Percentiles rank a stretch among this genome's conserved stretches.
These are phyloP conservation scores for Drosophila hamatofila DNA, from an alignment of 2,888 invertebrate species.

Conservation along the genomic window DNA sequence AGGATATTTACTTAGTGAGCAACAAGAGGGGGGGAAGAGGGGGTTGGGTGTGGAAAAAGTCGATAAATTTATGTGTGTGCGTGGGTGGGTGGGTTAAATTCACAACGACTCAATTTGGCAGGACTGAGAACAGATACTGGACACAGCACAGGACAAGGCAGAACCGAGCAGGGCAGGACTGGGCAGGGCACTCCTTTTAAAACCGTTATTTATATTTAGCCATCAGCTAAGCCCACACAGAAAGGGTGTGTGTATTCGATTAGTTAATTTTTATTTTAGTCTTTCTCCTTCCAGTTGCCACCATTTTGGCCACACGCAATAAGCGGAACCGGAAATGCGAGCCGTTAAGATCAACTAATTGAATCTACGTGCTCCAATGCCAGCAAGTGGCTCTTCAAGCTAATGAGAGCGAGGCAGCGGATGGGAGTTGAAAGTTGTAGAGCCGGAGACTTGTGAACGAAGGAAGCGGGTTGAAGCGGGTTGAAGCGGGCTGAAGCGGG, in stretches of 20 bases:
- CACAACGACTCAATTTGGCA: slow-evolving; percentile 52
- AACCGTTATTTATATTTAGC: slow-evolving; percentile 45
- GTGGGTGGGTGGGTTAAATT: slow-evolving; percentile 16
- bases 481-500: too few species aligned
- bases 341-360: slow-evolving; percentile 60
- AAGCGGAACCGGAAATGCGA: slow-evolving; percentile 54
- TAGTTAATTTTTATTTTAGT: slow-evolving; percentile 44
- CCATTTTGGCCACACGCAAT: slow-evolving; percentile 30
- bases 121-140: background rate
- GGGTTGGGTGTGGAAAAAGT: slow-evolving; percentile 20
- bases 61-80: slow-evolving; percentile 46
- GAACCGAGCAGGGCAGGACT: background rate
- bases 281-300: background rate
- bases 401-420: slow-evolving; percentile 25
- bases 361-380: slow-evolving; percentile 55
- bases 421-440: background rate
- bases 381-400: slow-evolving; percentile 43
- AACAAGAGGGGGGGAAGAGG: background rate
- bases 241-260: slow-evolving; percentile 53
- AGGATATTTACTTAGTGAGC: slow-evolving; percentile 58
- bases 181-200: slow-evolving; percentile 39
- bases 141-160: background rate
- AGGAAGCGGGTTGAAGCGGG: too few species aligned
- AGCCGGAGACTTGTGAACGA: background rate
- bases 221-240: background rate